phyloP scores from a whole-genome alignment of 2,113 vertebrate genomes.

The Tamias sibiricus region DNA sequence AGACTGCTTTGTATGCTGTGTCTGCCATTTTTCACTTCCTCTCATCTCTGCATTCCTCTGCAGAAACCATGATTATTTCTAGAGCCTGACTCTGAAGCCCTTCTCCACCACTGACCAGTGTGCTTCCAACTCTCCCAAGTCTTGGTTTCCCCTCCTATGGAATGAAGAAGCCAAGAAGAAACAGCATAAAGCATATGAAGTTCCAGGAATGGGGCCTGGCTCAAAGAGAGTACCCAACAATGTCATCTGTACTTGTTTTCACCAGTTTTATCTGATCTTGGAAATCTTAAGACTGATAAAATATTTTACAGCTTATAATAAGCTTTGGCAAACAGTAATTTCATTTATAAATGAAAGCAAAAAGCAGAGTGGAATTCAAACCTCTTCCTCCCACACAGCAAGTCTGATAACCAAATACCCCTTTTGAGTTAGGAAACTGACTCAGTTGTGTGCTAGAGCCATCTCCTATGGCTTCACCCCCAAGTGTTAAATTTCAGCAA shows the following conservation, averaged over 20 bases:
- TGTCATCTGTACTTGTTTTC: neutral
- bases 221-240: neutral
- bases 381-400: neutral
- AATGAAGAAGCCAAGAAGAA: neutral
- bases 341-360: slow-evolving; percentile 2
- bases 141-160: neutral
- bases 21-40: neutral
- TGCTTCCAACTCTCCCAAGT: neutral
- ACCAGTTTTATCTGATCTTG: neutral
- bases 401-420: neutral
- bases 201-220: neutral
- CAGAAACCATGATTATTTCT: neutral
- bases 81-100: neutral
- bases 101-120: neutral
- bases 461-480: neutral
- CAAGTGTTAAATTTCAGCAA: neutral
- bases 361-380: neutral
- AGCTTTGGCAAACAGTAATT: neutral
- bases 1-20: neutral
- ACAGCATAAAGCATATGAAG: neutral
- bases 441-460: neutral
- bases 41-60: neutral
- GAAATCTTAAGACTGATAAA: neutral
- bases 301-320: neutral
- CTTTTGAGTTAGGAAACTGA: neutral